Conservation (phyloP, 2,113 vertebrate genomes). For the Rousettus leschenaultii region DNA sequence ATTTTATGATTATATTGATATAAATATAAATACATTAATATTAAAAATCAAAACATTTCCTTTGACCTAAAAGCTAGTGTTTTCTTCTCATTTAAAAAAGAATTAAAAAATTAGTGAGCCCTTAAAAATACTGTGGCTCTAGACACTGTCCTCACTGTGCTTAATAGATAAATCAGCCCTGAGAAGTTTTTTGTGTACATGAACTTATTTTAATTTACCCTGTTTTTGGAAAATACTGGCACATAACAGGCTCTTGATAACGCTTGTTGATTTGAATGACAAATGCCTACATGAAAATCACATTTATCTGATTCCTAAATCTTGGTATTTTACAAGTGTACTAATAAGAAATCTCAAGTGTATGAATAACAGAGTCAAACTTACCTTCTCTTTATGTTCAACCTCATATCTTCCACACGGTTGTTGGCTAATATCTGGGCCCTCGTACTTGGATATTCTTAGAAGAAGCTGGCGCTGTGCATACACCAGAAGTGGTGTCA, state of each 20-base stretch:
- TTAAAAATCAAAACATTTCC: background rate
- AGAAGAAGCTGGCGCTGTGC: constrained; percentile 90
- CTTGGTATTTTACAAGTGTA: background rate
- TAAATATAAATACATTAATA: background rate
- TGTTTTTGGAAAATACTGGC: background rate
- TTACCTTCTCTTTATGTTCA: constrained; percentile 83
- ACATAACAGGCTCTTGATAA: background rate
- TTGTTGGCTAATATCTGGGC: constrained; percentile 79
- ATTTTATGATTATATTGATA: background rate
- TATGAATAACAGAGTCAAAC: background rate
- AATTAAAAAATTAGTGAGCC: background rate
- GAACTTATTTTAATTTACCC: background rate
- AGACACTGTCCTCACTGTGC: background rate
- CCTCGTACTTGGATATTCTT: constrained; percentile 79
- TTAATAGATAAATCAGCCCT: background rate
- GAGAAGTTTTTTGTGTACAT: background rate
- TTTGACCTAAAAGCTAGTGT: background rate
- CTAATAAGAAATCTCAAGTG: background rate
- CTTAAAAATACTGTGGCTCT: background rate
- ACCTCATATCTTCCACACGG: constrained; percentile 76
- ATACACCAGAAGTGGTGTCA: constrained; percentile 89
- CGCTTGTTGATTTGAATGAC: background rate
- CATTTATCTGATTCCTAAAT: background rate
- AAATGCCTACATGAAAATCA: background rate
- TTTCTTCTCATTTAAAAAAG: background rate